Evolutionary conservation across 2,113 vertebrate species (phyloP), one percentile per base, ranked within the genome.

Genomic region (Pseudorectes ferrugineus): DNA sequence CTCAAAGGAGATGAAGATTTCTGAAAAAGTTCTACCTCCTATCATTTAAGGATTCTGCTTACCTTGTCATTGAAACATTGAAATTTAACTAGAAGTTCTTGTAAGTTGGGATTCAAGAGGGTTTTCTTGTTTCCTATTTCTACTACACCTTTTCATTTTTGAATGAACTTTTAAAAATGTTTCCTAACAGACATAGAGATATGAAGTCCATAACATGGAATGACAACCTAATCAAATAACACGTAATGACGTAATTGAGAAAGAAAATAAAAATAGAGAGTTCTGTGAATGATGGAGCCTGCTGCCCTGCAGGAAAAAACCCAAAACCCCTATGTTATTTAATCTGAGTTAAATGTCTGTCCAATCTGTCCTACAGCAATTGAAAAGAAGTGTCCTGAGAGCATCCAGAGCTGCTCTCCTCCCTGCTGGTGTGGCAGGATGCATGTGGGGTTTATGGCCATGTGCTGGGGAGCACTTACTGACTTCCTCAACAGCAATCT

Each of bases 291-390:
- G 16, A 49, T 12, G 26, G 23, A 92, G 2, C 36, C n/a, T 57
- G 8, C 38, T 71, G 24, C 8, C 9, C 38, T 48, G 12, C 21
- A 58, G 22, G 7, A 40, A 40, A 35, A 66, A 36, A 2, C 0
- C 4, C 28, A 2, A n/a, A 6, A 1, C 0, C 13, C 14, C 18
- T 1, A 0, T 21, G 16, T 18, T 51, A 9, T 14, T 31, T 59
- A 78, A 43, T 13, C 40, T 14, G 12, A 61, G 5, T 36, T 57
- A 76, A 72, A 75, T 26, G 25, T 24, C 70, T 52, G 6, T n/a
- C 15, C 35, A 54, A 5, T 19, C 45, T 68, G 18, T n/a, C 20
- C 14, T 43, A 43, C 25, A 4, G 13, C 11, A 70, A 21, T 29
- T 3, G 4, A 38, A 74, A 49, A 63, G 12, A 54, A 49, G 18